These are phyloP conservation scores for Mustela lutreola DNA, from an alignment of 2,113 vertebrate genomes.

Conservation along the genomic window DNA sequence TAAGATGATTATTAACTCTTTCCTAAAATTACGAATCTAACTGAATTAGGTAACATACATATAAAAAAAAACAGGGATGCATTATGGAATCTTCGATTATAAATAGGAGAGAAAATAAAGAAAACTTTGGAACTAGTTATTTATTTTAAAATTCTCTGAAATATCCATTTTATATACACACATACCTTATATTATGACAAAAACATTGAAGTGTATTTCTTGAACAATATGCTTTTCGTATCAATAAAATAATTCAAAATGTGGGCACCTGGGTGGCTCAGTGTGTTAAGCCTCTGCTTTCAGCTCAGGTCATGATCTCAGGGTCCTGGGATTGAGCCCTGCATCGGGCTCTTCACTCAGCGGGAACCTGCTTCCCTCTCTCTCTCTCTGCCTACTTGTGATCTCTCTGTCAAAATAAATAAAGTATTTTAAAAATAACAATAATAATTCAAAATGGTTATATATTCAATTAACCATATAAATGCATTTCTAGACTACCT, in stretches of 20 bases:
- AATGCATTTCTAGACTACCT: fast-evolving
- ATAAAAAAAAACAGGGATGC: background rate
- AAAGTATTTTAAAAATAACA: too few relatives aligned
- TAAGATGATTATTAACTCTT: constrained; percentile 56
- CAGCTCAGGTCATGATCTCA: too few relatives aligned
- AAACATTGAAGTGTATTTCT: background rate
- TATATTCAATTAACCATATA: background rate
- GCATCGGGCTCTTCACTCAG: too few relatives aligned
- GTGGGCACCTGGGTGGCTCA: too few relatives aligned
- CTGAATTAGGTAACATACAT: background rate
- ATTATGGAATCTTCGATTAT: background rate
- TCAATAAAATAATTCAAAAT: background rate
- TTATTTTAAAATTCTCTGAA: background rate
- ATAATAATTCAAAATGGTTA: background rate
- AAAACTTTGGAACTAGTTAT: background rate
- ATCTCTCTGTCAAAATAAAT: too few relatives aligned
- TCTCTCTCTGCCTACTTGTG: too few relatives aligned
- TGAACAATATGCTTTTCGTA: background rate
- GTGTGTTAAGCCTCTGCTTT: too few relatives aligned
- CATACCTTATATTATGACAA: background rate
- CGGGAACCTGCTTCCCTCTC: too few relatives aligned
- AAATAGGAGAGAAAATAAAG: background rate
- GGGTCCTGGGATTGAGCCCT: too few relatives aligned
- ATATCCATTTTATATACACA: background rate
- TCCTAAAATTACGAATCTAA: background rate